Conservation (phyloP, 1,140 invertebrate species). For the Zaprionus nigranus region DNA sequence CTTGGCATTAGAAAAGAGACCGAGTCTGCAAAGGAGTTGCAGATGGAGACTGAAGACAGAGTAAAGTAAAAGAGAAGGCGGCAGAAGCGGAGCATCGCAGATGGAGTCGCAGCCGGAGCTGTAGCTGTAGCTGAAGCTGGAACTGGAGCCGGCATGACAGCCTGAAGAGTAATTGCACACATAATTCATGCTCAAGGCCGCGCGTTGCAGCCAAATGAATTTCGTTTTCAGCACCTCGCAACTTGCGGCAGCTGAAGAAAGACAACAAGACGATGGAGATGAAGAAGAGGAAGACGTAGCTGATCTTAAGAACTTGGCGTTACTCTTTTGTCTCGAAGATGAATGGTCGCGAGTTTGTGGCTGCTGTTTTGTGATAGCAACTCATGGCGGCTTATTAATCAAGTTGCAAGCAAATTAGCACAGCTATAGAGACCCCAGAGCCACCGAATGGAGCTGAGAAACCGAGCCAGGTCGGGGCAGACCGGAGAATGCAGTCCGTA, state of each 20-base stretch:
- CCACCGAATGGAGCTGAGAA: slow-evolving; percentile 33
- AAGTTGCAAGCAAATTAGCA: slow-evolving; percentile 72
- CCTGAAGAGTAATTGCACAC: slow-evolving; percentile 75
- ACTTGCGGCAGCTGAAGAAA: slow-evolving; percentile 34
- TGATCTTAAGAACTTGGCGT: slow-evolving; percentile 27
- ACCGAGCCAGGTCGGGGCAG: neutral
- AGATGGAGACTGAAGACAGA: neutral
- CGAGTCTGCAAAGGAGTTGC: slow-evolving; percentile 12
- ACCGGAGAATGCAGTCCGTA: slow-evolving; percentile 46
- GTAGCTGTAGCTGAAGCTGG: slow-evolving; percentile 1
- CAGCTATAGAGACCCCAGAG: slow-evolving; percentile 44
- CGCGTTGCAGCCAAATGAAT: slow-evolving; percentile 70
- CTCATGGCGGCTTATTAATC: slow-evolving; percentile 78
- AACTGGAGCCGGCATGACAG: slow-evolving; percentile 56
- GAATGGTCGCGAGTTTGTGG: slow-evolving; percentile 58
- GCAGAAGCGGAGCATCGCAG: slow-evolving; percentile 13
- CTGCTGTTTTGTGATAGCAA: slow-evolving; percentile 74
- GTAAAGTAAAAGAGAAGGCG: neutral
- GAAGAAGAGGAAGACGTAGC: slow-evolving; percentile 2
- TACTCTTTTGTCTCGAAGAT: slow-evolving; percentile 76
- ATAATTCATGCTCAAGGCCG: slow-evolving; percentile 81
- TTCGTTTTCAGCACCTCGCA: slow-evolving; percentile 74
- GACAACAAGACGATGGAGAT: slow-evolving; percentile 13
- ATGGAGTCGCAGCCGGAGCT: slow-evolving; percentile 3
- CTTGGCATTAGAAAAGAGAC: slow-evolving; percentile 54